Evolutionary conservation across 2,888 invertebrate genomes (phyloP), one percentile per base, ranked within the genome.

Genomic region (Apotomis capreana): DNA sequence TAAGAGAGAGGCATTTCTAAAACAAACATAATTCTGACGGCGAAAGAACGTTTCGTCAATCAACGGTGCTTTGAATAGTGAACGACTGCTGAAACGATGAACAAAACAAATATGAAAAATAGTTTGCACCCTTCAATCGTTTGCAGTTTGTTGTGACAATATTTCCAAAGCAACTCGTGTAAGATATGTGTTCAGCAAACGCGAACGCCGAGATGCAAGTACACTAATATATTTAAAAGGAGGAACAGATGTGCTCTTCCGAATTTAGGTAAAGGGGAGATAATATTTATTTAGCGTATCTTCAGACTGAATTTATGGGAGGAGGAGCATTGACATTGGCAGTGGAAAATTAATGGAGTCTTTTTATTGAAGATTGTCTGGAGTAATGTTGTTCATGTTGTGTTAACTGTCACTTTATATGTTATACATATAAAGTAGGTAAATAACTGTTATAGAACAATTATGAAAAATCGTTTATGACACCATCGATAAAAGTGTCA

Each of bases 191-290:
- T 49, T 49, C 15, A 8, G 54, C 13, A 54, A 36, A 54, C 59
- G 60, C 12, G 70, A 26, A 54, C 10, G 61, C 60, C 60, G 78
- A 82, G 80, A 77, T 80, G 79, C 78, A 75, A 77, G 78, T 77
- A 79, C 79, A 80, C 77, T 83, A 83, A 87, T 85, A 84, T 82
- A 79, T 76, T 78, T 77, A 78, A 78, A 81, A 82, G 83, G 84
- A 84, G 80, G 79, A 80, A 80, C 83, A 84, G 84, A 88, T 87
- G 85, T 84, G 82, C 80, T 82, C 80, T 79, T 77, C 76, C 77
- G 77, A 74, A 74, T 77, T 76, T 68, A 77, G 77, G 81, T 79
- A 64, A 74, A 79, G 80, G 77, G 79, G 78, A 70, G 77, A 76
- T 78, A 78, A 80, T 81, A 84, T 84, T 84, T 84, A 83, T 85